Evolutionary conservation across 2,113 vertebrate genomes (phyloP), one percentile per base, ranked within the genome.

Genomic region (Uropsilus gracilis): DNA sequence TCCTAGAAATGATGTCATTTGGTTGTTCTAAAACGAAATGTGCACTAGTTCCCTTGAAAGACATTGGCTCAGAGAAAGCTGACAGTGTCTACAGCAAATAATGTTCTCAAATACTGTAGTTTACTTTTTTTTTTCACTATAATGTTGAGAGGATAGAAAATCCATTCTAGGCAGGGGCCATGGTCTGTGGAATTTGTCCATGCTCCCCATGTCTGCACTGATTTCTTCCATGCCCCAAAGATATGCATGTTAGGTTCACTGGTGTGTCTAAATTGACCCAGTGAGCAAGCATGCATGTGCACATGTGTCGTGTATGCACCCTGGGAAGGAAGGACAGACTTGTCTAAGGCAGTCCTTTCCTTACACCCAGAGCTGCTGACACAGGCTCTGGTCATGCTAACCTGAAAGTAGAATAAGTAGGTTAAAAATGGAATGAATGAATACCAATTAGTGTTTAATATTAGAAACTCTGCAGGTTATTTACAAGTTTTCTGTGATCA

Each of bases 1-100:
- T 73, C 89, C 88, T 90, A 61, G 83, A 91, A 93, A 94, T 94
- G 93, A 96, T 32, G 80, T 81, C 81, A 87, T 82, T 73, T 55
- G 68, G 81, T 71, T 78, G 72, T 55, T 68, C 81, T 92, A 39
- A 85, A 95, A 57, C n/a, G 57, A 81, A 91, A 88, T 69, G 59
- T 69, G 48, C 42, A 77, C 57, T 85, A 30, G 37, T 78, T 85
- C 82, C 91, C 73, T 68, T 76, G 66, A 72, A 87, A 95, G 37
- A 26, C 12, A 46, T 42, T 50, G n/a, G 30, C 81, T 85, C 92
- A 88, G 59, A n/a, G 63, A 75, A 81, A 68, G 76, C 30, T 86
- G 78, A 66, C 64, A 53, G 5, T 34, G 88, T 93, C 55, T 86
- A 78, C 37, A 69, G 68, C 39, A 24, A 6, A 39, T 22, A 69